Base-by-base conservation (phyloP, 2,888 invertebrate genomes). In the Macaria liturata region DNA sequence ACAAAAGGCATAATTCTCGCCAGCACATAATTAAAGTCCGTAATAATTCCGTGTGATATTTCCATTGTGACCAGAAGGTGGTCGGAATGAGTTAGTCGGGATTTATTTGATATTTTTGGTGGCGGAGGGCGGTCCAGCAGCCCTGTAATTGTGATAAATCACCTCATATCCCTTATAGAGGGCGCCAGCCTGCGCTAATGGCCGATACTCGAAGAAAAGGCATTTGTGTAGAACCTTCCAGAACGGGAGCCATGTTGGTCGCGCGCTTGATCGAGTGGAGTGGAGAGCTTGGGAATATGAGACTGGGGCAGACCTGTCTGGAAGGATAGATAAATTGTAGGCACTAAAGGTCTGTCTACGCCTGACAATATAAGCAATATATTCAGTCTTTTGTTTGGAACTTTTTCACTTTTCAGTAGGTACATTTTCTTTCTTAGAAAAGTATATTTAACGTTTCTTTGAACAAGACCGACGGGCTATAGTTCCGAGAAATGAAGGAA, bases 71-170 rank as follows among this genome's bases (percentile, higher is more conserved):
- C 57, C 51, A 42, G 57, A 60, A 65, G 55, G 59, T 54, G 62
- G 37, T 55, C 47, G 45, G 43, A 57, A 59, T 64, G 66, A 66
- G 58, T 60, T 60, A 64, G 61, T 59, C 50, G 34, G 9, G 44
- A 43, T 50, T 60, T 61, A 66, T 61, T 59, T 51, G 37, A 51
- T 51, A 51, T 51, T 51, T 51, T 31, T 64, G 63, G 57, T 60
- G 66, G 68, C 72, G 57, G 67, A 57, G 47, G 46, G 54, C 39
- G 67, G 65, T 64, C 66, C 70, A 64, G 72, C 78, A 81, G 78
- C 79, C 80, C 79, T 76, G 80, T 87, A 88, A 88, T 88, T 87
- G 87, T 89, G 86, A 89, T 87, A 87, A 87, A 89, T 88, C 78
- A 83, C 82, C 81, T 70, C 77, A 77, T 83, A 83, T 80, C 79